Evolutionary conservation across 92 coral and sea anemone genomes (phyloP).

Genomic region (Epizoanthus stellaris): DNA sequence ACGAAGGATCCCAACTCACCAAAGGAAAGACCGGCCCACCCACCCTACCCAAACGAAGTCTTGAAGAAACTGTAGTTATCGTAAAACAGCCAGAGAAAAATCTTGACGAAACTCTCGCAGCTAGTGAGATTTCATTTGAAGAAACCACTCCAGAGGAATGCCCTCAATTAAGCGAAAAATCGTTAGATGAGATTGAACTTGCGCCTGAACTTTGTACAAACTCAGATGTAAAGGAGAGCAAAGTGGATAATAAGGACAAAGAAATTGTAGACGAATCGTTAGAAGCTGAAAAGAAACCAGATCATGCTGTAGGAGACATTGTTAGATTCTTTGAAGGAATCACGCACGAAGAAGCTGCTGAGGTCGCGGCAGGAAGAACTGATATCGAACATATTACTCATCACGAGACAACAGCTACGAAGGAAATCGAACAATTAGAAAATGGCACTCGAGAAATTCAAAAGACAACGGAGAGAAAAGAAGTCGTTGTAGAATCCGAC

Average conservation of each 20-base stretch:
- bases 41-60: not conserved
- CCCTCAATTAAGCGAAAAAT: not conserved
- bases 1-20: not conserved
- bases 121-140: constrained; percentile 4
- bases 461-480: constrained; percentile 1
- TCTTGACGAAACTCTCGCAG: not conserved
- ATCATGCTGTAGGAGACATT: constrained; percentile 31
- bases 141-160: not conserved
- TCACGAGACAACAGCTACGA: not conserved
- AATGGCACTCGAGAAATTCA: constrained; percentile 1
- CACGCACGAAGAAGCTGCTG: constrained; percentile 24
- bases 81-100: constrained; percentile 2
- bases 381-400: not conserved
- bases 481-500: not conserved
- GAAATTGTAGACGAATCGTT: constrained; percentile 8
- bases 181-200: not conserved
- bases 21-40: not conserved
- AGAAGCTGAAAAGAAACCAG: constrained; percentile 23
- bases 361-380: not conserved
- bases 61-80: constrained; percentile 21
- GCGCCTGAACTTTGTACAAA: not conserved
- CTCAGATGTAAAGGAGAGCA: not conserved
- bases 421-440: not conserved
- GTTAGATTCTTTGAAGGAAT: constrained; percentile 25
- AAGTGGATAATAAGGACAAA: not conserved